Base-by-base conservation (phyloP, 2,113 vertebrate genomes). In the Eidolon helvum region DNA sequence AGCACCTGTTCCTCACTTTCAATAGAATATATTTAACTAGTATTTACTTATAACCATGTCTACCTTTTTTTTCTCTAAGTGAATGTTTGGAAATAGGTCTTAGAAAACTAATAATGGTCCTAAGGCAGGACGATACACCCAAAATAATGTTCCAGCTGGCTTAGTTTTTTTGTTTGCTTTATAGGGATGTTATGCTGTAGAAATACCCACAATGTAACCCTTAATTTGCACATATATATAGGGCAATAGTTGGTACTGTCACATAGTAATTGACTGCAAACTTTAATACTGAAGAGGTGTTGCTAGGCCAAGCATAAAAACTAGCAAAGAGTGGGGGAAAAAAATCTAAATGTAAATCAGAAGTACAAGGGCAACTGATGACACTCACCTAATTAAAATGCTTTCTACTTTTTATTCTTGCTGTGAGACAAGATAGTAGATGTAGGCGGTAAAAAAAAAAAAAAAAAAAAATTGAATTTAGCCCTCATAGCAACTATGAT, bases 201-300 rank as follows among this genome's bases (percentile, higher is more conserved):
- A 95, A 95, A 90, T 94, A 95, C 57, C 97, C 77, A 2, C 80
- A 72, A 19, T 72, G 19, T 77, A 96, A 94, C 91, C 96, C 53
- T 95, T 94, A 94, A 97, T 97, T 97, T 97, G 75, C 89, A 92
- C 89, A 92, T 66, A 90, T 97, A 97, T 97, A 97, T 98, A 98
- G 97, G 91, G 50, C 9, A 91, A 9, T 90, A 94, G 96, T 92
- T 96, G 86, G 85, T 90, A 80, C 22, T 94, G 80, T 91, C 96
- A 95, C 75, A 12, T 66, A 94, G 38, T 87, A 95, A 95, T 45
- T 87, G 93, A 94, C 93, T 92, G 40, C 11, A 85, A 55, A 92
- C 80, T 79, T 97, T 94, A 80, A 96, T 95, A 89, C 71, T 3
- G 53, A 80, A 97, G 96, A 97, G 85, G 53, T 94, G 75, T 94